These are phyloP conservation scores for Pseudopipra pipra DNA, from an alignment of 2,113 vertebrate species.

Conservation along the genomic window DNA sequence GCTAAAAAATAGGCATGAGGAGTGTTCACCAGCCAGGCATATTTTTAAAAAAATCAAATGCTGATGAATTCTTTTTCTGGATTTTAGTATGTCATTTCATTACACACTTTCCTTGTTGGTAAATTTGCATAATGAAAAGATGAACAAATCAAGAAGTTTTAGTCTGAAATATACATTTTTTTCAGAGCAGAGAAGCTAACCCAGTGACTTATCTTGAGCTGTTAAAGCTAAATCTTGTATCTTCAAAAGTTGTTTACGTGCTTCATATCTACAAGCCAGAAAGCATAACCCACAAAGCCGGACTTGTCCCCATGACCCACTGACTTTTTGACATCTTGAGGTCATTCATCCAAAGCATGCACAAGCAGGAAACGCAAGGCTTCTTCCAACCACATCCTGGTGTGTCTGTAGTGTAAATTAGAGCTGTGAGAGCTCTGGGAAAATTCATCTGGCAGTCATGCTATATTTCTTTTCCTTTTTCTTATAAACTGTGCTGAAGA, in stretches of 20 bases:
- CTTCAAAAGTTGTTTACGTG: slow-evolving; percentile 55
- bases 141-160: not conserved
- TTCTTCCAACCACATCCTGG: slow-evolving; percentile 63
- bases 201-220: not conserved
- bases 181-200: not conserved
- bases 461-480: slow-evolving; percentile 40
- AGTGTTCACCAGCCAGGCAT: not conserved
- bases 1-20: not conserved
- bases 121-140: not conserved
- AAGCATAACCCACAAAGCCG: slow-evolving; percentile 14
- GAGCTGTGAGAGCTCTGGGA: slow-evolving; percentile 46
- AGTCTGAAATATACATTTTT: not conserved
- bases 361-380: slow-evolving; percentile 57
- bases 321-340: slow-evolving; percentile 61
- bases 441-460: slow-evolving; percentile 57
- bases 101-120: not conserved
- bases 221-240: not conserved
- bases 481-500: slow-evolving; percentile 5
- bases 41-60: not conserved
- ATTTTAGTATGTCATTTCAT: not conserved
- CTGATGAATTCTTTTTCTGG: not conserved
- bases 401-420: slow-evolving; percentile 51
- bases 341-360: slow-evolving; percentile 54
- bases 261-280: slow-evolving; percentile 35
- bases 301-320: slow-evolving; percentile 46